Evolutionary conservation across 2,888 invertebrate genomes (phyloP).

Genomic region (Euspilapteryx auroguttella): DNA sequence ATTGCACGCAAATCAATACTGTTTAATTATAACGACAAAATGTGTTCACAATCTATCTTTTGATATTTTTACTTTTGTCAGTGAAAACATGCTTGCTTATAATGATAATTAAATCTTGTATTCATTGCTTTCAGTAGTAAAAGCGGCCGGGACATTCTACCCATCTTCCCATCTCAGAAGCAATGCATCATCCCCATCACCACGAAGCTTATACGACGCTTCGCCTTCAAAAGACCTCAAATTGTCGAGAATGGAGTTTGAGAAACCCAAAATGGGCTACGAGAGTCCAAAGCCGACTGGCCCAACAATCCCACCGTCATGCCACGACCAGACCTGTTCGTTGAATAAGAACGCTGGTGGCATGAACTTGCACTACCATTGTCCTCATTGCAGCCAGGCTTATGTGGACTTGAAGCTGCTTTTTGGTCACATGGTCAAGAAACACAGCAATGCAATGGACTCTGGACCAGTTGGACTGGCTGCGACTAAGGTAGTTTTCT

Average conservation of each 20-base stretch:
- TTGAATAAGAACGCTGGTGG: conserved; percentile 45
- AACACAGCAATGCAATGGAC: conserved; percentile 42
- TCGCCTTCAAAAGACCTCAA: conserved; percentile 55
- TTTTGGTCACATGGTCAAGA: conserved; percentile 53
- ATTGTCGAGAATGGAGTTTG: conserved; percentile 30
- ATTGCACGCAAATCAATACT: too few species aligned
- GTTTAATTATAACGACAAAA: too few species aligned
- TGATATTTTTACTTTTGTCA: too few species aligned
- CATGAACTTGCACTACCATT: conserved; percentile 50
- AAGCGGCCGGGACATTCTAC: conserved; percentile 91
- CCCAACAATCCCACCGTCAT: conserved; percentile 59
- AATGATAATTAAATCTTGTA: conserved; percentile 3
- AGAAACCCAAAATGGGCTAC: conserved; percentile 22
- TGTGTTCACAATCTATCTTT: too few species aligned
- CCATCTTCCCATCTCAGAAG: conserved; percentile 71
- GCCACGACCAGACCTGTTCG: conserved; percentile 57
- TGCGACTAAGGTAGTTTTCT: conserved; percentile 58
- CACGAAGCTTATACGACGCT: conserved; percentile 56
- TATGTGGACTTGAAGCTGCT: conserved; percentile 46
- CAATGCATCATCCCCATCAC: conserved; percentile 54
- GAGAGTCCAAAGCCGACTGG: conserved; percentile 33
- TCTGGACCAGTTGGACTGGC: conserved; percentile 41
- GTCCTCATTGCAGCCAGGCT: conserved; percentile 47
- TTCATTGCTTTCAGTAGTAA: conserved; percentile 75
- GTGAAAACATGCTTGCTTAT: too few species aligned